Base-by-base conservation (phyloP, 2,797 vertebrate species). In the Macroramphosus scolopax region DNA sequence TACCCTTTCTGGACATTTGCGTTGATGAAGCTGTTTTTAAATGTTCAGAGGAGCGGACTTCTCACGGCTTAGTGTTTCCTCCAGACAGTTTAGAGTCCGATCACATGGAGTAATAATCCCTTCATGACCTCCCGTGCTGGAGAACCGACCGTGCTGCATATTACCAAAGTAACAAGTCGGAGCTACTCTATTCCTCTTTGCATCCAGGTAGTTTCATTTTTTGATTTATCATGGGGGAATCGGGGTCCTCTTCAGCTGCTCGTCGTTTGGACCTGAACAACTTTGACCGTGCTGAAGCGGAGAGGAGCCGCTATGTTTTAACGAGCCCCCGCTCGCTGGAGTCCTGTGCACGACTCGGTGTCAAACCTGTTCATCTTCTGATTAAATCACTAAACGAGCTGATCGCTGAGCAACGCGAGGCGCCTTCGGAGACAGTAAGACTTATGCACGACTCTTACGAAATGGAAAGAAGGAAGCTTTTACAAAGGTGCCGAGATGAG, bases 381-480 rank as follows among this genome's bases (percentile, higher is more conserved):
- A 84, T 87, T 2, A 81, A 76, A 61, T 82, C 89, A 0, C 58
- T 89, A 2, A 84, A 82, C 12, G 54, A 89, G 32, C 16, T 88
- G 11, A 72, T 73, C 0, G 70, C 75, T 0, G 82, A 86, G 6
- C 63, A 34, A 32, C 41, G 47, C 0, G 66, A 60, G 0, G 17
- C 31, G 1, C 75, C 88, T 1, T 41, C 78, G 1, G 78, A 77
- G 33, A 54, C 63, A 1, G 73, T 90, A 35, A 73, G 44, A 10
- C 51, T 68, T 0, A 49, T 90, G 65, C 88, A 89, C 4, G 85
- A 90, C 18, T 73, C 83, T 16, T 82, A 89, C 11, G 84, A 89
- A 51, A 87, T 57, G 49, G 83, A 87, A 44, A 78, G 86, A 11
- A 47, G 38, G 24, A 84, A 52, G 55, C 72, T 64, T 51, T 45